Evolutionary conservation across 1,140 invertebrate species (phyloP), one percentile per base, ranked within the genome.

Genomic region (Papilio machaon): DNA sequence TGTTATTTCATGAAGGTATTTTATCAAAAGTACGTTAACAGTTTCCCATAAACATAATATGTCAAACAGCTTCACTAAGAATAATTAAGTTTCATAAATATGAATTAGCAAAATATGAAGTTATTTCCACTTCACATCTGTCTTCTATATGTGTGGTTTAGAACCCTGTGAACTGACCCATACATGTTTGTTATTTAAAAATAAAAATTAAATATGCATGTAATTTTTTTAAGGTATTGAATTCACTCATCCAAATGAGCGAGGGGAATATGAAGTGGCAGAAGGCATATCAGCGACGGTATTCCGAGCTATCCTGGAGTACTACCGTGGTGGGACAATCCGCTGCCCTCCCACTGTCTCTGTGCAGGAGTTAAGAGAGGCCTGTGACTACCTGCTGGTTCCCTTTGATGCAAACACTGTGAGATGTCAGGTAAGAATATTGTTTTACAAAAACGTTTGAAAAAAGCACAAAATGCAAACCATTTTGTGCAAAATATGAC

Each of bases 251-350:
- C 97, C 98, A 2, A 99, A 99, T 94, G 98, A 99, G 84, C 95
- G 98, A 11, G 99, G 99, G 2, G 99, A 99, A 94, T 99, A 98
- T 94, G 98, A 99, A 89, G 98, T 99, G 35, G 99, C 99, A n/a
- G 99, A 99, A 83, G 99, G 99, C 0, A 98, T 99, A 83, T 98
- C 99, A 0, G 98, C 99, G 0, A 97, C 98, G 64, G 97, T 99
- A 4, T 99, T 99, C 91, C 95, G 99, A 67, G 97, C 98, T 0
- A 99, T 99, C 88, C 95, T 99, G 86, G 99, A 99, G 84, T 99
- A 97, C 94, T 99, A 99, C 93, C 97, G 98, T 83, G 97, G 97
- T 70, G 98, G 98, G 15, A 95, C 97, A 3, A 98, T 99, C 84
- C 96, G 97, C 46, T 99, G 98, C 91, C 98, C 98, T 1, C 96